A percentile compares a stretch with the other conserved stretches of the same genome.
These are phyloP conservation scores for Triplophysa siluroides DNA, from an alignment of 2,113 vertebrate species.

Conservation along the genomic window DNA sequence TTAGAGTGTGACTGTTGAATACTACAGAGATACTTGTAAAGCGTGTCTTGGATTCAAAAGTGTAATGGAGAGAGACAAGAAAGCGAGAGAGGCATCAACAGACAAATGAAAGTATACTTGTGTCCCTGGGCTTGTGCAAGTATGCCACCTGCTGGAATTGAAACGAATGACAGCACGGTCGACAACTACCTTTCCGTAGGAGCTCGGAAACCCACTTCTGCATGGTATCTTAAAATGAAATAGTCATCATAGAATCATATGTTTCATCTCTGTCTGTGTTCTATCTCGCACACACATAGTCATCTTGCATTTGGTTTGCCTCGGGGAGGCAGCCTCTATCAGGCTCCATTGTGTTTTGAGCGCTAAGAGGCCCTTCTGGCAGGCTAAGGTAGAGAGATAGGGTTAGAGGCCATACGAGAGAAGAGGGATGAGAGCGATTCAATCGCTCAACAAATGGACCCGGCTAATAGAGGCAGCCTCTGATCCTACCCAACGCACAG, in stretches of 20 bases:
- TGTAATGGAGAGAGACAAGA: background rate
- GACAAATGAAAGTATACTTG: background rate
- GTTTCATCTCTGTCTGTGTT: background rate
- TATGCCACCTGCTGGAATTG: slow-evolving; percentile 74
- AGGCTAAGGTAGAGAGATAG: slow-evolving; percentile 46
- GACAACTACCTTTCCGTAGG: background rate
- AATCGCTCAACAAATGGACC: slow-evolving; percentile 78
- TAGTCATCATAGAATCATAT: slow-evolving; percentile 50
- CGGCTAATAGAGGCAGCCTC: slow-evolving; percentile 76
- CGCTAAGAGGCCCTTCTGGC: slow-evolving; percentile 58
- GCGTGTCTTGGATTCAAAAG: background rate
- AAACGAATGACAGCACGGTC: slow-evolving; percentile 18
- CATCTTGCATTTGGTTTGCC: slow-evolving; percentile 56
- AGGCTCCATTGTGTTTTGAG: slow-evolving; percentile 55
- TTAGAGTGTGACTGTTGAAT: slow-evolving; percentile 6
- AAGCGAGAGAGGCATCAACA: background rate
- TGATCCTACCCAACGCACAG: slow-evolving; percentile 76
- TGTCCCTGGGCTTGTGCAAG: slow-evolving; percentile 67
- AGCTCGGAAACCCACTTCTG: background rate
- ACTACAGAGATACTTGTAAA: slow-evolving; percentile 38
- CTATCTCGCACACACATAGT: slow-evolving; percentile 9
- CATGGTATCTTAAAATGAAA: slow-evolving; percentile 36
- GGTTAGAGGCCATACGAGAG: slow-evolving; percentile 53
- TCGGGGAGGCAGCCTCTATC: slow-evolving; percentile 54
- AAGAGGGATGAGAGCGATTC: slow-evolving; percentile 72